phyloP scores from a whole-genome alignment of 2,113 vertebrate species.

The Onychorhynchus coronatus region DNA sequence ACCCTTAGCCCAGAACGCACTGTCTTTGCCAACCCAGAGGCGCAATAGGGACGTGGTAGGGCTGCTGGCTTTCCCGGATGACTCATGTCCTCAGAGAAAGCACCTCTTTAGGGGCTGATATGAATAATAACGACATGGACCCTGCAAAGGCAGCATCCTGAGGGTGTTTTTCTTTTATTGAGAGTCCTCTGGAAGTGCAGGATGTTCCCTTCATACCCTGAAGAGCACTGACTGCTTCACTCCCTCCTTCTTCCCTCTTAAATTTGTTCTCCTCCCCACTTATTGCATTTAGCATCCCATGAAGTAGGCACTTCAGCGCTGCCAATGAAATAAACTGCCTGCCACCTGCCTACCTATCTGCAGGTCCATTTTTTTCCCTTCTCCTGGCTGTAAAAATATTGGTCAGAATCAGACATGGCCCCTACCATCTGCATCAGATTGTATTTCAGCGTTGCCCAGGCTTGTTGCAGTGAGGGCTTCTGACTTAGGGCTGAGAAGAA shows the following conservation, averaged over 20 bases:
- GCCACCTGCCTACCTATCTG: constrained; percentile 56
- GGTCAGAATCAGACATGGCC: constrained; percentile 10
- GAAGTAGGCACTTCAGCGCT: constrained; percentile 51
- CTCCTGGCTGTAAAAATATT: not conserved
- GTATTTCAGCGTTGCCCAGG: constrained; percentile 2
- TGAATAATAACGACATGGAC: not conserved
- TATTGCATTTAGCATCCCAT: constrained; percentile 38
- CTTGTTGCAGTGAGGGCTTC: not conserved
- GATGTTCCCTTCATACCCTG: not conserved
- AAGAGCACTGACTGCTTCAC: constrained; percentile 8
- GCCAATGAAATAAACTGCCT: constrained; percentile 47
- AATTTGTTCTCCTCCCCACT: constrained; percentile 40
- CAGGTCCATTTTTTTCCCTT: constrained; percentile 18
- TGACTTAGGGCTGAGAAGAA: not conserved
- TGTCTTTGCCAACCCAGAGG: not conserved
- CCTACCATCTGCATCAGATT: constrained; percentile 13
- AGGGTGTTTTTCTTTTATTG: not conserved
- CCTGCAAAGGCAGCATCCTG: not conserved
- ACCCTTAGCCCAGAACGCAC: rapidly evolving
- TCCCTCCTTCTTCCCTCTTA: constrained; percentile 32
- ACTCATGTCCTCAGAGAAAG: not conserved
- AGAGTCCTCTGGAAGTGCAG: not conserved
- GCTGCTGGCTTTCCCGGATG: not conserved
- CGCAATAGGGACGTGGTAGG: not conserved
- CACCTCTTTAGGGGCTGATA: not conserved